Conservation (phyloP, 2,797 vertebrate genomes). For the Phataginus tricuspis region DNA sequence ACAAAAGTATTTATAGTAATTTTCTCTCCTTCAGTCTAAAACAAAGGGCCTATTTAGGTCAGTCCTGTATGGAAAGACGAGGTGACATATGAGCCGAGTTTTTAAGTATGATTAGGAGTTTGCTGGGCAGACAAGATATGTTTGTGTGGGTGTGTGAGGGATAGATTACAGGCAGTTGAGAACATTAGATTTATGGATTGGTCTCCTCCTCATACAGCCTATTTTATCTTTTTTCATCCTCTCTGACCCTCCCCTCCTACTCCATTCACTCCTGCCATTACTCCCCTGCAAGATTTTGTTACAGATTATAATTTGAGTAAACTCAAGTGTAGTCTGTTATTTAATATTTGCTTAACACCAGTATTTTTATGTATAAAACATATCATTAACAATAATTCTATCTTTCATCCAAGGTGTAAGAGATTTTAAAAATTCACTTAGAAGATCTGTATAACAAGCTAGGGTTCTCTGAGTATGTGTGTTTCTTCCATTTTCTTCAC, state of each 20-base stretch:
- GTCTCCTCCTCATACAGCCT: neutral
- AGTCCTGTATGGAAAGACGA: neutral
- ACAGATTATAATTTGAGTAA: neutral
- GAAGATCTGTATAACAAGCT: neutral
- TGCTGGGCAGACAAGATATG: neutral
- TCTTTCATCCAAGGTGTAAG: neutral
- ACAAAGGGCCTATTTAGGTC: neutral
- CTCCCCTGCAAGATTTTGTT: neutral
- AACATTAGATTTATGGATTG: neutral
- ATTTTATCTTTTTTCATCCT: neutral
- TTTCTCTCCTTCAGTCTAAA: neutral
- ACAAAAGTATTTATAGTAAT: neutral
- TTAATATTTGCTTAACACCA: neutral
- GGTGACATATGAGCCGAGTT: neutral
- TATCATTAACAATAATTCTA: slow-evolving; percentile 21
- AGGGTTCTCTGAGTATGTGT: neutral
- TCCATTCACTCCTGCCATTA: rapidly evolving
- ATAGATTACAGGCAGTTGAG: neutral
- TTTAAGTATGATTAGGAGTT: slow-evolving; percentile 38
- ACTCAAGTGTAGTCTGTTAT: neutral
- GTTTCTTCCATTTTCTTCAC: neutral
- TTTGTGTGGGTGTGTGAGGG: neutral
- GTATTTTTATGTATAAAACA: neutral
- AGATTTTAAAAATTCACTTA: neutral
- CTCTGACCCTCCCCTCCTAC: neutral